phyloP scores from a whole-genome alignment of 2,888 invertebrate genomes.

The Geophilus truncorum region DNA sequence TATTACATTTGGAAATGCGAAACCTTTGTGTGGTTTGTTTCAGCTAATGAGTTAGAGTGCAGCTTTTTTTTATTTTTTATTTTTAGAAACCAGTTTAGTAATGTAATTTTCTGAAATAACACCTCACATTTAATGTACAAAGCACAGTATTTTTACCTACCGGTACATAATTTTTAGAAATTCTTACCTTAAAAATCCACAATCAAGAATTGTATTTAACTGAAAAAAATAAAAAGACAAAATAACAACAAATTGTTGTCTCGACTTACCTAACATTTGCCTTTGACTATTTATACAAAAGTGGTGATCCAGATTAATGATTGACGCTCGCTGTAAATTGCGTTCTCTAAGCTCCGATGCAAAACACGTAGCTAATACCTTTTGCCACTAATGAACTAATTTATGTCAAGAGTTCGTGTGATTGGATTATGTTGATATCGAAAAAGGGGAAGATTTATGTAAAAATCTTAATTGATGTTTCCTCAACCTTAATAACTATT shows the following conservation, averaged over 20 bases:
- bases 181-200: too few relatives aligned
- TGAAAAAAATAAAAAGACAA: neutral
- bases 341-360: neutral
- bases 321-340: neutral
- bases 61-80: neutral
- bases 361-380: constrained; percentile 10
- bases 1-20: neutral
- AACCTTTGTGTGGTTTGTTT: neutral
- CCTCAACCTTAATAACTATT: neutral
- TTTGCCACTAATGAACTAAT: constrained; percentile 12
- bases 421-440: constrained; percentile 20
- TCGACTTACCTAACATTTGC: neutral
- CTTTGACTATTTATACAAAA: neutral
- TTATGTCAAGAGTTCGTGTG: constrained; percentile 11
- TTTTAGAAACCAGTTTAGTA: too few relatives aligned
- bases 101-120: too few relatives aligned
- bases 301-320: constrained; percentile 3
- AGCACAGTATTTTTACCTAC: too few relatives aligned
- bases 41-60: neutral
- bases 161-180: too few relatives aligned
- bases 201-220: too few relatives aligned
- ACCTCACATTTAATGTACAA: too few relatives aligned
- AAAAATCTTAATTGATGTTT: neutral
- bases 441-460: neutral
- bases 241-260: neutral